Conservation (phyloP, 2,113 vertebrate species). For the Sapajus apella region DNA sequence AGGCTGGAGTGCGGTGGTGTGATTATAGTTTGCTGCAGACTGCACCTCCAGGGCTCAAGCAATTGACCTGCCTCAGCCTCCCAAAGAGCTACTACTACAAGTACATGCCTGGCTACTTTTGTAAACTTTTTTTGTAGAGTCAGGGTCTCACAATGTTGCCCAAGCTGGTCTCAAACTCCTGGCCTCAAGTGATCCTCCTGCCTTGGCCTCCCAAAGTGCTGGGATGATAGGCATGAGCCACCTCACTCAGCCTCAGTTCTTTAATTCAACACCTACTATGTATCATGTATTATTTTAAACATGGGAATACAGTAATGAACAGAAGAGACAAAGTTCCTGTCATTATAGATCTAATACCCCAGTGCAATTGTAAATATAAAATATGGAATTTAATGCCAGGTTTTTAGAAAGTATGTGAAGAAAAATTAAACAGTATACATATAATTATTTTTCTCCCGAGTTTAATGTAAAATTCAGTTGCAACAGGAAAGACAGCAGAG, state of each 20-base stretch:
- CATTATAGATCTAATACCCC: not conserved
- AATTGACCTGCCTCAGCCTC: no score
- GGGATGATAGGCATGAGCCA: no score
- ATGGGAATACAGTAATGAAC: not conserved
- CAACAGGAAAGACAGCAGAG: not conserved
- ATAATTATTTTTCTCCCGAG: not conserved
- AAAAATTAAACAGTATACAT: not conserved
- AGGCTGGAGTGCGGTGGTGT: no score
- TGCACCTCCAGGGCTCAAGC: no score
- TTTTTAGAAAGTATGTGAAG: not conserved
- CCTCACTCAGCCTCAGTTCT: not conserved
- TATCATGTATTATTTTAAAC: not conserved
- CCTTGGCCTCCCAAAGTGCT: no score
- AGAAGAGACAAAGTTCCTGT: not conserved
- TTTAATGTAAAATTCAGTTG: conserved; percentile 24
- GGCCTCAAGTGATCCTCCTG: no score
- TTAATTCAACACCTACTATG: not conserved
- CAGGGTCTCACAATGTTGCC: no score
- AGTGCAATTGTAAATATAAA: not conserved
- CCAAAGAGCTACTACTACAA: no score
- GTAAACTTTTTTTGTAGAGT: no score
- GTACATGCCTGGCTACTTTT: no score
- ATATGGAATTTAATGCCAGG: not conserved
- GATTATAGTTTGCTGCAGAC: no score
- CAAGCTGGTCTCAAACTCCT: no score